A percentile compares a stretch with the other conserved stretches of the same genome.
Conservation (phyloP, 2,888 invertebrate genomes). For the Pterobdella sp. region DNA sequence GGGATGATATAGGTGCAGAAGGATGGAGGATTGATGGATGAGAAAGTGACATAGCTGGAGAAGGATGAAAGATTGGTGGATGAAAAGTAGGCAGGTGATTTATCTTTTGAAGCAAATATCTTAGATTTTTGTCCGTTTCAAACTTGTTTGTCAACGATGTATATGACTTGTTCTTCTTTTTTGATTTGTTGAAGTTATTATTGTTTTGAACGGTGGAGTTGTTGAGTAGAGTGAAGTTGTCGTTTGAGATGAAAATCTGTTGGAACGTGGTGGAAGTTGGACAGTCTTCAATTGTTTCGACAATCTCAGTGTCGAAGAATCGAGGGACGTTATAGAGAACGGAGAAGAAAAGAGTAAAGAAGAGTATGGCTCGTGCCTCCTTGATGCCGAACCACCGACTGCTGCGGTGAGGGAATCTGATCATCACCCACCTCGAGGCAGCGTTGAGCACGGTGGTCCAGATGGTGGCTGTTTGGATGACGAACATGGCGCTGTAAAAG, state of each 20-base stretch:
- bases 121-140: no score
- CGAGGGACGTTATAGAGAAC: constrained; percentile 36
- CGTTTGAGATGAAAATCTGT: background rate
- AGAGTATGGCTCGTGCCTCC: constrained; percentile 18
- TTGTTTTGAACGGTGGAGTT: background rate
- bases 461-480: constrained; percentile 32
- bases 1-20: no score
- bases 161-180: background rate
- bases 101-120: no score
- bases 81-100: no score
- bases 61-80: background rate
- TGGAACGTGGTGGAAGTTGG: background rate
- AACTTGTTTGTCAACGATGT: no score
- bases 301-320: constrained; percentile 33
- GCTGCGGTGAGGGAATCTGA: constrained; percentile 31
- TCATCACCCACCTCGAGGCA: constrained; percentile 31
- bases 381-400: constrained; percentile 25
- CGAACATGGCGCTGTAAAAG: constrained; percentile 30
- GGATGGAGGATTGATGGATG: background rate
- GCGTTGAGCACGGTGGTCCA: constrained; percentile 34
- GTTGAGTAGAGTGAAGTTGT: background rate
- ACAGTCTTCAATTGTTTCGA: background rate
- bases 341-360: constrained; percentile 28
- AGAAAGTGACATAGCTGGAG: background rate
- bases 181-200: background rate